These are phyloP conservation scores for Julus scandinavius DNA, from an alignment of 2,888 invertebrate genomes.

Conservation along the genomic window DNA sequence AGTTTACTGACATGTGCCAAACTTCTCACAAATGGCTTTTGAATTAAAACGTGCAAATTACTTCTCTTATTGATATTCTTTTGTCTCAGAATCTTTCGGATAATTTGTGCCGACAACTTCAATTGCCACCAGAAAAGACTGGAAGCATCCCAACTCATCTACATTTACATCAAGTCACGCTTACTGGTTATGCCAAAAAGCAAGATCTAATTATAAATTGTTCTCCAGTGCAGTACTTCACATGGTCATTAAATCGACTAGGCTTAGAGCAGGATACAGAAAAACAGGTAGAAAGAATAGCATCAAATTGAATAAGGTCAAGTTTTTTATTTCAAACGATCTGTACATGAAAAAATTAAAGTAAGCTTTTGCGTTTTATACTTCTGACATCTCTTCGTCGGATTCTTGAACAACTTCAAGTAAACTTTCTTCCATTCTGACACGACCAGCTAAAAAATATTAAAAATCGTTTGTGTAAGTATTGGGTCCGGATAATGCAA, in stretches of 20 bases:
- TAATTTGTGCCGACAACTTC: conserved; percentile 60
- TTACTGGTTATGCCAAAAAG: conserved; percentile 61
- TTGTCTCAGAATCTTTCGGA: conserved; percentile 57
- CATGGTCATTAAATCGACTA: conserved; percentile 44
- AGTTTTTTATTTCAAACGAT: background rate
- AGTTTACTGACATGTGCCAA: background rate
- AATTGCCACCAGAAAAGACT: background rate
- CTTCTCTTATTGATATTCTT: background rate
- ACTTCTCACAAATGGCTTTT: background rate
- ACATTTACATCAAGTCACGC: conserved; percentile 63
- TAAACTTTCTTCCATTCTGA: conserved; percentile 54
- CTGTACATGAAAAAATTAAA: conserved; percentile 28
- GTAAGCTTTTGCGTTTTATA: background rate
- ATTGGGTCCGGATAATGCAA: no score
- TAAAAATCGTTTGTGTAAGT: no score
- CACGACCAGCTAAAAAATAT: conserved; percentile 44
- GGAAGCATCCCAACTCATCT: conserved; percentile 63
- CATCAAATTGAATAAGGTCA: background rate
- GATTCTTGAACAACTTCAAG: conserved; percentile 51
- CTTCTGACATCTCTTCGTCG: conserved; percentile 50
- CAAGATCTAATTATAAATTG: conserved; percentile 63
- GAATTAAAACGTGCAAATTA: background rate
- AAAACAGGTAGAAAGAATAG: background rate
- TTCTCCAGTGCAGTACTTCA: conserved; percentile 61
- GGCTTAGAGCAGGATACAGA: background rate